Conservation (phyloP, 2,113 vertebrate species). For the Microtus oregoni region DNA sequence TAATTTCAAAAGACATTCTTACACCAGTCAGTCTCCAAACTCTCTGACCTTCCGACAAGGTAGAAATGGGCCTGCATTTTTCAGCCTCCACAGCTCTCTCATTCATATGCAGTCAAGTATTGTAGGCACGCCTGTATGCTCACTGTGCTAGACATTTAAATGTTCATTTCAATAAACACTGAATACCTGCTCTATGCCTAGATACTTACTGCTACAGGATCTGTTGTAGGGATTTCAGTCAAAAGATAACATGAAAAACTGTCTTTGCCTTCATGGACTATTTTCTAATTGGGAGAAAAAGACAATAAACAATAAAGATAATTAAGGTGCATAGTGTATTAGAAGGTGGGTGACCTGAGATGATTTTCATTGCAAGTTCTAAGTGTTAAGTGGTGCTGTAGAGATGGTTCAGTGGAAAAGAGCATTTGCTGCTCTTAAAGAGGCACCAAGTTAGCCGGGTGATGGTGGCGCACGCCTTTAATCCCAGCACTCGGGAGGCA, state of each 20-base stretch:
- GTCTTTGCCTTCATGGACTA: not conserved
- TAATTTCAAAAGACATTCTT: too few species aligned
- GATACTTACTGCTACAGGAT: not conserved
- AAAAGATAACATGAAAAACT: conserved; percentile 39
- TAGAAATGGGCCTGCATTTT: too few species aligned
- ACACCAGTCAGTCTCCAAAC: too few species aligned
- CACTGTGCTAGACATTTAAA: not conserved
- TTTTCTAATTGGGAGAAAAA: not conserved
- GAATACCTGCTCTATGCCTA: not conserved
- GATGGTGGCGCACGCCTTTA: too few species aligned
- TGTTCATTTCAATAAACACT: not conserved
- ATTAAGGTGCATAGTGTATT: conserved; percentile 6
- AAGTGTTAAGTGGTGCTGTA: not conserved
- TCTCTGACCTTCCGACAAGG: too few species aligned
- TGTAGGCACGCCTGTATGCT: not conserved
- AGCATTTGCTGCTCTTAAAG: too few species aligned
- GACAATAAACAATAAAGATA: conserved; percentile 2
- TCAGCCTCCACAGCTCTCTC: not conserved
- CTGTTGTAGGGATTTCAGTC: conserved; percentile 39
- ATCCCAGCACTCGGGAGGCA: too few species aligned
- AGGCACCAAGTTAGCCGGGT: not conserved
- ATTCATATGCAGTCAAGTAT: conserved; percentile 7
- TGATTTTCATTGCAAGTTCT: not conserved
- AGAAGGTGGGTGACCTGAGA: not conserved
- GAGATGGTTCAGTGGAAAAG: not conserved